Conservation (phyloP, 1,140 invertebrate genomes). For the Tyrophagus putrescentiae region DNA sequence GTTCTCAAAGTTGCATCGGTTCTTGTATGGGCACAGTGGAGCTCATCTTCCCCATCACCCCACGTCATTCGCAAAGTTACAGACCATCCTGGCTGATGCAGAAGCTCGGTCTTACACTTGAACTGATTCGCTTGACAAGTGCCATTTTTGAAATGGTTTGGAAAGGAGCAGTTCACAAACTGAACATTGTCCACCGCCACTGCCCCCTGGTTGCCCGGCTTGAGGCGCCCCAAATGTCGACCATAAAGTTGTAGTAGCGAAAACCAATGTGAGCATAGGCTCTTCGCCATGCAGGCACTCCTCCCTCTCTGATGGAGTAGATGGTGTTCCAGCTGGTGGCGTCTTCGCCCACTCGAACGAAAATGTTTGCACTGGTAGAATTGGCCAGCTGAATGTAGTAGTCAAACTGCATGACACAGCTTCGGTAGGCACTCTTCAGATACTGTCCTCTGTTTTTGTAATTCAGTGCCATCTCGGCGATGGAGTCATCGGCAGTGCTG, state of each 20-base stretch:
- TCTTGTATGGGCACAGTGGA: too few species aligned
- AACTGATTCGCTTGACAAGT: constrained; percentile 22
- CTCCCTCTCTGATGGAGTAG: constrained; percentile 4
- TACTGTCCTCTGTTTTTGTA: neutral
- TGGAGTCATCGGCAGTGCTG: neutral
- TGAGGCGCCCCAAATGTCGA: constrained; percentile 14
- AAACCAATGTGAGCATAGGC: constrained; percentile 22
- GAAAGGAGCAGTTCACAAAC: constrained; percentile 28
- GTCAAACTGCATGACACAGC: constrained; percentile 24
- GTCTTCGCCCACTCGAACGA: constrained; percentile 18
- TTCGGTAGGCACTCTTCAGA: constrained; percentile 21
- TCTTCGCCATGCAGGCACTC: constrained; percentile 21
- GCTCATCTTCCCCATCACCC: constrained; percentile 11
- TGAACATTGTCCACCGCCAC: constrained; percentile 34
- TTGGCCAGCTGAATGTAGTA: constrained; percentile 4
- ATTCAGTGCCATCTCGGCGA: constrained; percentile 12
- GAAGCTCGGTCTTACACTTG: constrained; percentile 20
- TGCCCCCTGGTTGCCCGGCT: constrained; percentile 25
- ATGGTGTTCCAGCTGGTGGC: neutral
- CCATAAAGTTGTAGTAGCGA: constrained; percentile 13
- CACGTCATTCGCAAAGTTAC: constrained; percentile 77
- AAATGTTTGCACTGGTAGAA: neutral
- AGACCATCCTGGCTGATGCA: constrained; percentile 31
- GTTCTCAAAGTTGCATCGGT: neutral
- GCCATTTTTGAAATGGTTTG: constrained; percentile 12